Percentiles rank a stretch among this genome's conserved stretches.
Conservation (phyloP, 2,797 vertebrate genomes). For the Schizothorax lantsangensis region DNA sequence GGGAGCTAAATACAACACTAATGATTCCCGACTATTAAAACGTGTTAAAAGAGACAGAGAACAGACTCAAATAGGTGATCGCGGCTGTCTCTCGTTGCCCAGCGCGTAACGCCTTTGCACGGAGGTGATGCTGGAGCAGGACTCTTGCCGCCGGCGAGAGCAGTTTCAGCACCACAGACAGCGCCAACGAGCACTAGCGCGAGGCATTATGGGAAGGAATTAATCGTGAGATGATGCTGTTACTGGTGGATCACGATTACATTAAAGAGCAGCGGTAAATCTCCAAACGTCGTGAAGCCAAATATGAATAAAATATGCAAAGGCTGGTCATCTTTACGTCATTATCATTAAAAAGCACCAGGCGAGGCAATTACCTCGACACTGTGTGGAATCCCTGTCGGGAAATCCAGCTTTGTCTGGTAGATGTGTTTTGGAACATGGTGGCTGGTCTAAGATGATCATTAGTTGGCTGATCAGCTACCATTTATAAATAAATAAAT, state of each 20-base stretch:
- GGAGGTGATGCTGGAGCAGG: conserved; percentile 63
- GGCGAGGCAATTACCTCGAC: neutral
- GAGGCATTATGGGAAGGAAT: conserved; percentile 84
- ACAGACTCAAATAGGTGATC: neutral
- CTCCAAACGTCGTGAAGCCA: neutral
- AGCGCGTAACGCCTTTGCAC: conserved; percentile 43
- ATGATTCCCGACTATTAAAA: neutral
- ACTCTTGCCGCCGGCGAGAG: conserved; percentile 71
- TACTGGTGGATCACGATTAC: conserved; percentile 57
- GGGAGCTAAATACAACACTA: neutral
- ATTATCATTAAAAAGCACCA: neutral
- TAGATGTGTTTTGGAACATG: neutral
- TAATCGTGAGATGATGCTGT: conserved; percentile 71
- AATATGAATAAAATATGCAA: neutral
- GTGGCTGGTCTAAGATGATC: neutral
- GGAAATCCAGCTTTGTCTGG: neutral
- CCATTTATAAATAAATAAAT: neutral
- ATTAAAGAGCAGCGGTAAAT: conserved; percentile 12
- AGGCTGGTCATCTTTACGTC: neutral
- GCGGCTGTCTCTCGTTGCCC: neutral
- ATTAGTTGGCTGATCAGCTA: neutral
- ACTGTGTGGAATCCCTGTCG: neutral
- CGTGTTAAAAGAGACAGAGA: neutral
- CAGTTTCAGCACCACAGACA: conserved; percentile 88
- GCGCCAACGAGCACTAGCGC: conserved; percentile 71